phyloP scores from a whole-genome alignment of 2,888 invertebrate genomes.

The Brenthis hecate region DNA sequence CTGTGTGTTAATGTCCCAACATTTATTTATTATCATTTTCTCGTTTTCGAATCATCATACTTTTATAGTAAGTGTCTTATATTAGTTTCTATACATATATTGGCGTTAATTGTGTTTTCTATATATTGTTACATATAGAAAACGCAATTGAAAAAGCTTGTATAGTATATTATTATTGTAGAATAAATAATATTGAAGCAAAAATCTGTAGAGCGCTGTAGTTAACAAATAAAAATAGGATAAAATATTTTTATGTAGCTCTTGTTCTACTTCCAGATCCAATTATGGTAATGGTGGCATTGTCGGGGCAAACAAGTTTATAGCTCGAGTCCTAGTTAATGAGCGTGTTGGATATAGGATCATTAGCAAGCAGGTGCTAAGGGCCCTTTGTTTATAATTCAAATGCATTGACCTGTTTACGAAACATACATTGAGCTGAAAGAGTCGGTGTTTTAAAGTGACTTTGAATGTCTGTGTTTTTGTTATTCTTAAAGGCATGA shows the following conservation, averaged over 20 bases:
- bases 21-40: no score
- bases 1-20: no score
- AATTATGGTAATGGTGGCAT: conserved; percentile 33
- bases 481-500: neutral
- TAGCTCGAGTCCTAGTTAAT: conserved; percentile 28
- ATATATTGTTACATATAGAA: no score
- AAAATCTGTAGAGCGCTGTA: neutral
- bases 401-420: conserved; percentile 25
- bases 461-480: conserved; percentile 3
- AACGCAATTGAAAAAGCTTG: no score
- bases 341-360: conserved; percentile 30
- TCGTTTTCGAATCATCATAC: no score
- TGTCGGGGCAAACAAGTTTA: conserved; percentile 31
- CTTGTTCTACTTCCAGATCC: conserved; percentile 23
- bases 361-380: conserved; percentile 28
- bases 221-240: neutral
- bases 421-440: conserved; percentile 4
- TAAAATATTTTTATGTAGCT: conserved; percentile 11
- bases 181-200: no score
- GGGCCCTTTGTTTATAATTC: conserved; percentile 25
- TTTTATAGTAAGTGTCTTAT: no score
- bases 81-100: no score
- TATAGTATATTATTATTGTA: no score
- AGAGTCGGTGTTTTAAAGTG: conserved; percentile 7
- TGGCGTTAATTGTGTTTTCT: no score